Percentiles rank a stretch among this genome's conserved stretches.
phyloP scores from a whole-genome alignment of 1,140 invertebrate species.

The Saccostrea glomerata region DNA sequence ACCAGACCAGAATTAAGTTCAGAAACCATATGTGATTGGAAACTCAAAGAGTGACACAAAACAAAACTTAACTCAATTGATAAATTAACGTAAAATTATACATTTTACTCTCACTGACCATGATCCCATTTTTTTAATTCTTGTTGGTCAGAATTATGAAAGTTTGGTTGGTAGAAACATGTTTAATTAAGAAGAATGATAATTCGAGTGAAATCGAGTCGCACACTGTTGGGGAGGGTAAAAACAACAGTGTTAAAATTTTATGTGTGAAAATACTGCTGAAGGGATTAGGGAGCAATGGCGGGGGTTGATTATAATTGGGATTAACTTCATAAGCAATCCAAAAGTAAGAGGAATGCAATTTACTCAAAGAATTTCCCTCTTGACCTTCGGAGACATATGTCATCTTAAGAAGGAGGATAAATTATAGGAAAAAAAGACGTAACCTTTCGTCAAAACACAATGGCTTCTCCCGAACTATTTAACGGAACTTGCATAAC shows the following conservation, averaged over 20 bases:
- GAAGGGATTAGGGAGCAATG: not conserved
- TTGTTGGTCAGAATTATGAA: too few species aligned
- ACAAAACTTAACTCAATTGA: too few species aligned
- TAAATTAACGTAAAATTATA: too few species aligned
- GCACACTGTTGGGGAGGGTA: not conserved
- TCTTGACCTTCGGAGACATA: not conserved
- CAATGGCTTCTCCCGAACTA: slow-evolving; percentile 12
- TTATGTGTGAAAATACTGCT: not conserved
- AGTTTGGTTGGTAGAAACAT: too few species aligned
- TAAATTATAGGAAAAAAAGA: not conserved
- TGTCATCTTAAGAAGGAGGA: not conserved
- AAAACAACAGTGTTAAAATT: not conserved
- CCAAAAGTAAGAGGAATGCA: not conserved
- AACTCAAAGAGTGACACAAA: too few species aligned
- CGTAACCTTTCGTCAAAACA: not conserved
- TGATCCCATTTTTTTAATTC: too few species aligned
- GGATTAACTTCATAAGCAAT: not conserved
- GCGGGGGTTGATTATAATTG: not conserved
- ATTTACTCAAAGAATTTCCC: slow-evolving; percentile 27
- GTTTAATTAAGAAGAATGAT: too few species aligned
- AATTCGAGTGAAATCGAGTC: too few species aligned
- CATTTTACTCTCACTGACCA: too few species aligned
- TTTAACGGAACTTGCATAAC: slow-evolving; percentile 31
- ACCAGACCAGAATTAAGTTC: not conserved
- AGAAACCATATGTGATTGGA: too few species aligned